A percentile compares a stretch with the other conserved stretches of the same genome.
Conservation (phyloP, 2,888 invertebrate species). For the Sisyra nigra region DNA sequence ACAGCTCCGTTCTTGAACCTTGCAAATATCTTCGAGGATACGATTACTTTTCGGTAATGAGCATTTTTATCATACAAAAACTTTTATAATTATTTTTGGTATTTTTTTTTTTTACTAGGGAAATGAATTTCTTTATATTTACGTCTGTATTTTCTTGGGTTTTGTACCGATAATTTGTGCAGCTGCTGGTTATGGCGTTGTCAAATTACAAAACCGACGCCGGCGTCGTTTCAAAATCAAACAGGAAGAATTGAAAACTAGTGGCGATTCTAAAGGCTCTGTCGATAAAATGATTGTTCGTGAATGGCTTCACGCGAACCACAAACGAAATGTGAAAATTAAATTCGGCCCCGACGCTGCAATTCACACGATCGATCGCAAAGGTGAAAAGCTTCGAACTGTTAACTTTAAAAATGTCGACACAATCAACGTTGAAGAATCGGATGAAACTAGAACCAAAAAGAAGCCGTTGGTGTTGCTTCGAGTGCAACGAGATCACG, state of each 20-base stretch:
- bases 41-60: slow-evolving; percentile 72
- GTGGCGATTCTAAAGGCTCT: slow-evolving; percentile 39
- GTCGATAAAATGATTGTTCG: slow-evolving; percentile 87
- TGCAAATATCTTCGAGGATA: slow-evolving; percentile 82
- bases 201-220: slow-evolving; percentile 77
- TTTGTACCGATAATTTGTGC: slow-evolving; percentile 88
- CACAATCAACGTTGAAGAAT: slow-evolving; percentile 71
- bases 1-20: slow-evolving; percentile 67
- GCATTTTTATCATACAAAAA: neutral
- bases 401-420: slow-evolving; percentile 63
- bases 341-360: slow-evolving; percentile 81
- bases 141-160: slow-evolving; percentile 78
- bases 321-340: slow-evolving; percentile 75
- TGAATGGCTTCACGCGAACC: slow-evolving; percentile 87
- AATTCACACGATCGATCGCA: slow-evolving; percentile 74
- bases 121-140: slow-evolving; percentile 93
- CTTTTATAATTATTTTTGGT: slow-evolving; percentile 2
- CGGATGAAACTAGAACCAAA: slow-evolving; percentile 56
- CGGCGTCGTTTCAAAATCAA: slow-evolving; percentile 65
- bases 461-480: slow-evolving; percentile 70
- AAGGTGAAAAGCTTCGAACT: slow-evolving; percentile 78
- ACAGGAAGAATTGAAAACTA: slow-evolving; percentile 47
- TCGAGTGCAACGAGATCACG: slow-evolving; percentile 76
- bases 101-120: slow-evolving; percentile 40
- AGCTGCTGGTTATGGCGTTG: slow-evolving; percentile 82